Evolutionary conservation across 2,888 invertebrate genomes (phyloP).

Genomic region (Tineola bisselliella): DNA sequence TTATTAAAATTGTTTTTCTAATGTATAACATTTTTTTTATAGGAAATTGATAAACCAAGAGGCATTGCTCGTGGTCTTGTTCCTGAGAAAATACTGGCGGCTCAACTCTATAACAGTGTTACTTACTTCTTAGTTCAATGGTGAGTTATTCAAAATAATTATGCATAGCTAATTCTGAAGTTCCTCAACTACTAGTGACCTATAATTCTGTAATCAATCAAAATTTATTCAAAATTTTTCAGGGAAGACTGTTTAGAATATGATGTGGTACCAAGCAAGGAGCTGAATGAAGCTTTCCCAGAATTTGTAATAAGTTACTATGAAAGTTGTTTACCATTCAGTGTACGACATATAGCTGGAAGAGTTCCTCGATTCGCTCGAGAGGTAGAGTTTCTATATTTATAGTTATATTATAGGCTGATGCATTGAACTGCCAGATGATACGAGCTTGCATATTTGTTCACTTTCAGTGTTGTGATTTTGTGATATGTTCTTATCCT

Average conservation of each 20-base stretch:
- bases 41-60: constrained; percentile 71
- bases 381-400: constrained; percentile 32
- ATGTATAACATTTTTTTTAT: constrained; percentile 22
- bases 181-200: no score
- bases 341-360: constrained; percentile 41
- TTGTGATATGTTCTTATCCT: no score
- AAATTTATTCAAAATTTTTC: constrained; percentile 14
- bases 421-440: no score
- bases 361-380: constrained; percentile 45
- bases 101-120: constrained; percentile 88
- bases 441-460: no score
- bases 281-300: constrained; percentile 68
- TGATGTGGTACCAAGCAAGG: constrained; percentile 72
- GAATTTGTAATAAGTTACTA: constrained; percentile 73
- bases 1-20: no score
- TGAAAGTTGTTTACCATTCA: constrained; percentile 58
- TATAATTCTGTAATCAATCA: no score
- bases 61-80: constrained; percentile 83
- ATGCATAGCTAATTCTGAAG: no score
- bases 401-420: neutral
- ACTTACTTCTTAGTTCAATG: constrained; percentile 92
- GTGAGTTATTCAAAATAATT: constrained; percentile 47
- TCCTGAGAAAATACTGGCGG: constrained; percentile 89
- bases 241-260: constrained; percentile 70
- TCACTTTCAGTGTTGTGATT: no score